Percentiles rank a stretch among this genome's conserved stretches.
Conservation (phyloP, 2,888 invertebrate genomes). For the Sphaerophoria taeniata region DNA sequence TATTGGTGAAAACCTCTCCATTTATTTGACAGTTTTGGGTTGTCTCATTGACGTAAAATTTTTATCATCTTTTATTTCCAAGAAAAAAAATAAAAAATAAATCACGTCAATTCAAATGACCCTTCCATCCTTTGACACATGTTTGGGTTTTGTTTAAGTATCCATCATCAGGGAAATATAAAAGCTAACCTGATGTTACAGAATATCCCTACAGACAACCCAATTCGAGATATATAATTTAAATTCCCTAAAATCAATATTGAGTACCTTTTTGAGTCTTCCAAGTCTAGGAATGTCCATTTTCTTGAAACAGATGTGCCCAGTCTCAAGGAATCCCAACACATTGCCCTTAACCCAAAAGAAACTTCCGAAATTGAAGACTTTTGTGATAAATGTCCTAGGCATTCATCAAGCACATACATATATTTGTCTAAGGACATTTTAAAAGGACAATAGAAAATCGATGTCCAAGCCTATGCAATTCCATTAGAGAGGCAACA, state of each 20-base stretch:
- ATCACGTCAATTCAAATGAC: slow-evolving; percentile 22
- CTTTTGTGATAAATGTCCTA: slow-evolving; percentile 68
- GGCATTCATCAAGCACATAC: slow-evolving; percentile 65
- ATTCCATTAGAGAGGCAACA: too few relatives aligned
- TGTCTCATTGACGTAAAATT: slow-evolving; percentile 30
- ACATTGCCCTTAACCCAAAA: slow-evolving; percentile 41
- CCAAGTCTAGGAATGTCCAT: slow-evolving; percentile 5
- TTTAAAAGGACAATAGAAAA: too few relatives aligned
- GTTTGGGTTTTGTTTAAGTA: slow-evolving; percentile 35
- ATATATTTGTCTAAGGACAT: too few relatives aligned
- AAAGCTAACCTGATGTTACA: slow-evolving; percentile 13
- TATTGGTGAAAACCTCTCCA: slow-evolving; percentile 28
- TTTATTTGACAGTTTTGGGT: slow-evolving; percentile 41
- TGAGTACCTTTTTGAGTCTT: slow-evolving; percentile 20
- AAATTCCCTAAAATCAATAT: slow-evolving; percentile 62
- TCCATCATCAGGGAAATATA: not conserved
- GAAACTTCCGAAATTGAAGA: slow-evolving; percentile 46
- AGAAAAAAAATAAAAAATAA: slow-evolving; percentile 12
- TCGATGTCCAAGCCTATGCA: too few relatives aligned
- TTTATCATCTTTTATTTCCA: slow-evolving; percentile 23
- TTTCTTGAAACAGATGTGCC: slow-evolving; percentile 60
- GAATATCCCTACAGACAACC: slow-evolving; percentile 39
- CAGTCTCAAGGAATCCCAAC: slow-evolving; percentile 62
- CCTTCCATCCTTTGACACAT: slow-evolving; percentile 56
- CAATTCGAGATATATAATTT: slow-evolving; percentile 24